Base-by-base conservation (phyloP, 2,797 vertebrate genomes). In the Microhierax caerulescens region DNA sequence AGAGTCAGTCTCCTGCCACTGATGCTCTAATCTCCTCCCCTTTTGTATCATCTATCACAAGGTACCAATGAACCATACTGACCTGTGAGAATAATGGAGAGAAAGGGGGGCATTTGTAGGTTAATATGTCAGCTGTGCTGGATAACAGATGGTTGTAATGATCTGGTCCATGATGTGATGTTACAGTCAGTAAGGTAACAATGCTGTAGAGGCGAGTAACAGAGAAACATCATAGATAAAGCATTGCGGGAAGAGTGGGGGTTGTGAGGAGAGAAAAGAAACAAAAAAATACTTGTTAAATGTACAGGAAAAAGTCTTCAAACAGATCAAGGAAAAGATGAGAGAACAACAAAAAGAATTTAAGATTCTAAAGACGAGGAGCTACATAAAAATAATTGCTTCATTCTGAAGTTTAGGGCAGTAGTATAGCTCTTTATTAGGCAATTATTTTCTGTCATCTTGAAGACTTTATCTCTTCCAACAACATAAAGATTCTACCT, bases 371-470 rank as follows among this genome's bases (percentile, higher is more conserved):
- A 96, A 92, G 88, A 77, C 0, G 2, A 88, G 39, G 39, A 95
- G 74, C 81, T 88, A 57, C 68, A 79, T 90, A 92, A 95, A 95
- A 95, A 77, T 84, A 95, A 92, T 85, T 88, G 92, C 88, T 97
- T 92, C 57, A 34, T 91, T 97, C 76, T 74, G 78, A 85, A 85
- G 90, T 88, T 95, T 82, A 86, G 95, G 95, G 76, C 80, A 96
- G 47, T 56, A 61, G 53, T 87, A 25, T 92, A 85, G 74, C 50
- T 93, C 72, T 97, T 95, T 96, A 94, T 97, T 96, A 91, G 82
- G 90, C 88, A 95, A 96, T 95, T 97, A 93, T 96, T 95, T 95
- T 76, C 70, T 90, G 82, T 95, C 85, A 77, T 94, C 93, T 95
- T 95, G 80, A 93, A 92, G 65, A 93, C 82, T 88, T 91, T 69